Base-by-base conservation (phyloP, 2,113 vertebrate genomes). In the Mirza zaza region DNA sequence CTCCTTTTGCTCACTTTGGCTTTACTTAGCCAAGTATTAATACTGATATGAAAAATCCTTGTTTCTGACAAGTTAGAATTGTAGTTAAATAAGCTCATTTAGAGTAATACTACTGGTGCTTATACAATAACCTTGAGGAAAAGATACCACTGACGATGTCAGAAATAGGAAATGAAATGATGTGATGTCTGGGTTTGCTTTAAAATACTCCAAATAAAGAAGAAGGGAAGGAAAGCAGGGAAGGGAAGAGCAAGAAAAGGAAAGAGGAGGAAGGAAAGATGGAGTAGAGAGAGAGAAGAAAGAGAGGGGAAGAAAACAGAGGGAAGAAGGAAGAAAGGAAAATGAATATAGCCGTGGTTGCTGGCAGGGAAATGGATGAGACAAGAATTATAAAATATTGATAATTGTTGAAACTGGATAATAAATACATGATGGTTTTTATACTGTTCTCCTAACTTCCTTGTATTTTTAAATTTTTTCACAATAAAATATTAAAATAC, bases 191-290 rank as follows among this genome's bases (percentile, higher is more conserved):
- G 67, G 8, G 76, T 90, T 79, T 88, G 61, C 87, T 94, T 88
- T 67, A 91, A 79, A 90, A 71, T 48, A 52, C 13, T 63, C 8
- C 9, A 45, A 42, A 27, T 18, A 15, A 32, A 42, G 50, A 79
- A 67, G 9, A 11, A 34, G 42, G 27, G 17, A 55, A 70, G n/a
- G 23, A 57, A n/a, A 5, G 13, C 57, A 77, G 15, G 32, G 48
- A 1, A 23, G 10, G 4, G 2, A 3, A 25, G 7, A 1, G 2
- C 2, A 11, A 18, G 52, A 5, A 14, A 27, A 18, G 2, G 32
- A 18, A 27, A 6, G n/a, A 6, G 13, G 21, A 50, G 5, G 3
- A 4, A 14, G 8, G 39, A 42, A 1, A 11, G 14, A 25, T 10
- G 18, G 45, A 39, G 14, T 13, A 11, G 3, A 55, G 52, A 55